Conservation (phyloP, 2,113 vertebrate species). For the Promerops cafer region DNA sequence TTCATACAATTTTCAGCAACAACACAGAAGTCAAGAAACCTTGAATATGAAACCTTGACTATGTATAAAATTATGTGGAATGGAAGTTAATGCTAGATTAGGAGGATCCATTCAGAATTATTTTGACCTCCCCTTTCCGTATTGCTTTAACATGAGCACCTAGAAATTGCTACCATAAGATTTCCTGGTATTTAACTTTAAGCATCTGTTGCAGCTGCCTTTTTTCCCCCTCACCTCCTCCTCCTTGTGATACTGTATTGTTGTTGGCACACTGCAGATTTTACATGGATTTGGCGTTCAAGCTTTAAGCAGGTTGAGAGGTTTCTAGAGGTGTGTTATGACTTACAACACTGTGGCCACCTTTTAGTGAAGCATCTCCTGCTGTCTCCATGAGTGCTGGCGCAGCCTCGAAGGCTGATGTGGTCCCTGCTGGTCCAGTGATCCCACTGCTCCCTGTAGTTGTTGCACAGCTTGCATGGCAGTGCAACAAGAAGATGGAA, state of each 20-base stretch:
- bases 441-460: too few relatives aligned
- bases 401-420: accelerated
- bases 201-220: background rate
- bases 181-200: background rate
- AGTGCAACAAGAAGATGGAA: accelerated
- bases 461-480: background rate
- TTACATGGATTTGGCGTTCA: background rate
- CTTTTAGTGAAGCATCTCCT: background rate
- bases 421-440: background rate
- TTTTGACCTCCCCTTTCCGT: background rate
- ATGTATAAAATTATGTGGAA: background rate
- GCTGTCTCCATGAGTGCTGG: background rate
- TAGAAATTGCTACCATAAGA: background rate
- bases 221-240: background rate
- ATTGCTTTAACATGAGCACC: background rate
- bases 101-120: background rate
- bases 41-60: background rate
- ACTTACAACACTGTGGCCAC: accelerated
- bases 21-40: background rate
- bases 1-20: background rate
- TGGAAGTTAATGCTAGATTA: background rate
- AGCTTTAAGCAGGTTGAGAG: background rate
- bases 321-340: background rate
- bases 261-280: background rate
- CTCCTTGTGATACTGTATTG: background rate